Evolutionary conservation across 1,140 invertebrate species (phyloP), one percentile per base, ranked within the genome.

Genomic region (Andricus grossulariae): DNA sequence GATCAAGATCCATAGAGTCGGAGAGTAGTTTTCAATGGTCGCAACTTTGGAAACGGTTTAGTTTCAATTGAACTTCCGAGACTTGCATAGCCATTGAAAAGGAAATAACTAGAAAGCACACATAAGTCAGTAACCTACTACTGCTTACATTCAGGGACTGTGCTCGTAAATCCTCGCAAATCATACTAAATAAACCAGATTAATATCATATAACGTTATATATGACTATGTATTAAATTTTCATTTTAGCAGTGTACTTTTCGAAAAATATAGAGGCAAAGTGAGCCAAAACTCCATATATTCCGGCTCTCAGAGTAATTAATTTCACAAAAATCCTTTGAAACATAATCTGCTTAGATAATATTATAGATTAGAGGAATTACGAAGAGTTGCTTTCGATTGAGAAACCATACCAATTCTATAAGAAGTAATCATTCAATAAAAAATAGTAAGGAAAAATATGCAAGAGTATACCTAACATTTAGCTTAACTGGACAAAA

Each of bases 41-140:
- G 72, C 82, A 88, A 88, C 83, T 88, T 86, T 57, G 82, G 80
- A 77, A 86, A 85, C 79, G 82, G 85, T 88, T 88, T 84, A 88
- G 84, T 82, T 86, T 72, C 87, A 86, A 88, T 88, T 86, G 82
- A 88, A 88, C 85, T 87, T 87, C 16, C 71, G 78, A 70, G 52
- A 87, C 82, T 88, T 86, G 81, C 77, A 78, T 75, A 77, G 72
- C 85, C 84, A 80, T 82, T 81, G 83, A 88, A 84, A 86, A 88
- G 79, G 85, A 82, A 87, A 87, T 82, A 82, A 83, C 66, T 70
- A 71, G 72, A 55, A 79, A 76, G 45, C 60, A 32, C 25, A 66
- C 60, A 66, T 66, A 66, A 66, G 60, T 66, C 60, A 66, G 60
- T 66, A 25, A 25, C 21, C 21, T 13, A 18, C 19, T 57, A 13